These are phyloP conservation scores for Hippoglossus stenolepis DNA, from an alignment of 2,113 vertebrate species.

Conservation along the genomic window DNA sequence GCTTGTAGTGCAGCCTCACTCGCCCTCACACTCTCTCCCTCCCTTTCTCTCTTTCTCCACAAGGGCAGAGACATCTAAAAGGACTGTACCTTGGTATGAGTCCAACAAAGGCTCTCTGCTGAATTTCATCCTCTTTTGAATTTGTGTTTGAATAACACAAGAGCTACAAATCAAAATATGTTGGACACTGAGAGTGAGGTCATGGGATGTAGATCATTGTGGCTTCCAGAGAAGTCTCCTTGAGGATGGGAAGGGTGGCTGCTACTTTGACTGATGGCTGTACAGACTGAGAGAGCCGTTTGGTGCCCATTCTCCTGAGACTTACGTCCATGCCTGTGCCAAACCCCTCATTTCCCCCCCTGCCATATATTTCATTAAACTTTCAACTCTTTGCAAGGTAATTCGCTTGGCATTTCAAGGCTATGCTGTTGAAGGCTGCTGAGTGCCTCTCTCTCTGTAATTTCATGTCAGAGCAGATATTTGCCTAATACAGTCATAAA, in stretches of 20 bases:
- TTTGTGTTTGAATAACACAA: conserved; percentile 80
- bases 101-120: conserved; percentile 81
- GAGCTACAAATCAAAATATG: conserved; percentile 80
- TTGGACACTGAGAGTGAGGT: conserved; percentile 76
- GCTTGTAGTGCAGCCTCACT: conserved; percentile 42
- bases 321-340: conserved; percentile 66
- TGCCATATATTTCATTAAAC: conserved; percentile 80
- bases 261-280: conserved; percentile 77
- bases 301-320: conserved; percentile 73
- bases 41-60: conserved; percentile 41
- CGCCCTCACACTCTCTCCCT: conserved; percentile 3
- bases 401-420: conserved; percentile 78
- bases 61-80: conserved; percentile 77
- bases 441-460: conserved; percentile 63
- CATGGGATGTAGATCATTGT: conserved; percentile 74
- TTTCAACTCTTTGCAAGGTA: conserved; percentile 79
- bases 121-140: conserved; percentile 80
- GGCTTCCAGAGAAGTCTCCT: conserved; percentile 74
- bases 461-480: conserved; percentile 55
- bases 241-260: conserved; percentile 69
- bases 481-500: conserved; percentile 43
- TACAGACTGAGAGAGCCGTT: conserved; percentile 51
- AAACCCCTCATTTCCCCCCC: conserved; percentile 73
- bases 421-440: conserved; percentile 54
- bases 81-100: conserved; percentile 74